Base-by-base conservation (phyloP, 2,113 vertebrate genomes). In the Sphaerodactylus townsendi region DNA sequence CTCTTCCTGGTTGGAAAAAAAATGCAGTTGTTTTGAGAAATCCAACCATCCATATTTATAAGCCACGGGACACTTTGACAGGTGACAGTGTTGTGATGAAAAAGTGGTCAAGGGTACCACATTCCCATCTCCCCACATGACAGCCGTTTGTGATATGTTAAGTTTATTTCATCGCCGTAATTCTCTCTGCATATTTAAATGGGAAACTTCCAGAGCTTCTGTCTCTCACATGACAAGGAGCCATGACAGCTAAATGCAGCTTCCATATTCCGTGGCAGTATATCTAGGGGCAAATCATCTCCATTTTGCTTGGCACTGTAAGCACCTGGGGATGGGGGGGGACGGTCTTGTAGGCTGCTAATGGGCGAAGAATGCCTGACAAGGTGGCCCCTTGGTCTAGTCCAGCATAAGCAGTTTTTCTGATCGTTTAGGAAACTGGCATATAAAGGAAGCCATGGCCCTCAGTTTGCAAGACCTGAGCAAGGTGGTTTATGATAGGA, bases 21-120 rank as follows among this genome's bases (percentile, higher is more conserved):
- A 88, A 82, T 89, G 87, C 78, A 65, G 66, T 53, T 87, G 72
- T 85, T n/a, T 85, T 87, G 93, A 92, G 90, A 92, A 78, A 85
- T 86, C 79, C 89, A 2, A 0, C 73, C 90, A 95, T 96, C 90
- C 96, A 96, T 96, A 96, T 96, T 96, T 94, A 96, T 96, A 93
- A 96, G 92, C 87, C 79, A 37, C 59, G 1, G 91, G 87, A 85
- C 86, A 93, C 95, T 96, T 93, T 95, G 96, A 96, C 93, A 96
- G 93, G 86, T 86, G 91, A 94, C 91, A 87, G 82, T 83, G 89
- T 93, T 80, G 87, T 78, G 91, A 92, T 86, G 91, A 95, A 79
- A 90, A 94, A 94, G 88, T 86, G 2, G 1, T 93, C 94, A 90
- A 82, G 82, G 91, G 93, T 94, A 93, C 70, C 73, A 77, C 44